Percentiles rank a stretch among this genome's conserved stretches.
Evolutionary conservation across 2,888 invertebrate genomes (phyloP).

Genomic region (Dendrolimus pini): DNA sequence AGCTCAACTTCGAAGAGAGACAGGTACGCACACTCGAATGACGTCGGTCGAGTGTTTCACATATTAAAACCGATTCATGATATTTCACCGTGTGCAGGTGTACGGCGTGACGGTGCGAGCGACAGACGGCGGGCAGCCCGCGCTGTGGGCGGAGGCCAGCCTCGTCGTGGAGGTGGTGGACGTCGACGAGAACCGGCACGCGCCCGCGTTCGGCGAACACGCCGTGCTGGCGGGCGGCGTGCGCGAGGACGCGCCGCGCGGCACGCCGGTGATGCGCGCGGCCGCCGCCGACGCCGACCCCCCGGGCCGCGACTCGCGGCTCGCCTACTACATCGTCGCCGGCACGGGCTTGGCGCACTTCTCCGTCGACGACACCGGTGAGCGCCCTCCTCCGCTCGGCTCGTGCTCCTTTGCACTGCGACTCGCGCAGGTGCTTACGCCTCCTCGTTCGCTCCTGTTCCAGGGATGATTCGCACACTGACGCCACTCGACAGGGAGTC

Average conservation of each 20-base stretch:
- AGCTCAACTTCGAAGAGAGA: constrained; percentile 91
- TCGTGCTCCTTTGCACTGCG: background rate
- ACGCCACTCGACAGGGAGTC: constrained; percentile 93
- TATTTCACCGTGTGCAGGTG: constrained; percentile 53
- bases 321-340: constrained; percentile 90
- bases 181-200: constrained; percentile 93
- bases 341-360: constrained; percentile 96
- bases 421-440: background rate
- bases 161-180: constrained; percentile 93
- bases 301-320: constrained; percentile 86
- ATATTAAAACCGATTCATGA: background rate
- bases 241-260: constrained; percentile 87
- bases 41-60: background rate
- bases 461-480: constrained; percentile 88
- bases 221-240: constrained; percentile 83
- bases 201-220: constrained; percentile 89
- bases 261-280: constrained; percentile 85
- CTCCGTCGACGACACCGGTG: constrained; percentile 92
- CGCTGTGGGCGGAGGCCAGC: constrained; percentile 86
- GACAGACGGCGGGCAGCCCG: constrained; percentile 89
- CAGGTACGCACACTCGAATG: constrained; percentile 60
- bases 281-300: constrained; percentile 88
- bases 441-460: too few relatives aligned
- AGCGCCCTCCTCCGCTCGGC: constrained; percentile 25
- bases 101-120: constrained; percentile 92